Evolutionary conservation across 2,888 invertebrate genomes (phyloP).

Genomic region (Polylopha cassiicola): DNA sequence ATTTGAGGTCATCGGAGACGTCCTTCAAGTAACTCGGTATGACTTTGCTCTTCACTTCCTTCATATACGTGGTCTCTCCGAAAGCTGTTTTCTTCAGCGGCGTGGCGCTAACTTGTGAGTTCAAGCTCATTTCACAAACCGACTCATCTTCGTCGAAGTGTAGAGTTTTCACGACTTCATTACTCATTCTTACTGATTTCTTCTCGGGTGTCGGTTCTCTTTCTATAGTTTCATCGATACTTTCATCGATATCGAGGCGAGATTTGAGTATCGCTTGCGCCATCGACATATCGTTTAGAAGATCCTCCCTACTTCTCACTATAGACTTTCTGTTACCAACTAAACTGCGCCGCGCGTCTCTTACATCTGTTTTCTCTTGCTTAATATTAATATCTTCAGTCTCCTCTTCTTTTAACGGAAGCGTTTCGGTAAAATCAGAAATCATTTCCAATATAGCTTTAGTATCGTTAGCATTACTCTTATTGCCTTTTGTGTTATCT

Average conservation of each 20-base stretch:
- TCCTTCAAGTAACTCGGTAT: conserved; percentile 55
- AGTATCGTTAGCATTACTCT: conserved; percentile 47
- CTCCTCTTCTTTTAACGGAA: conserved; percentile 20
- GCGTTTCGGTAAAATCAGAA: conserved; percentile 47
- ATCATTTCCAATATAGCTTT: conserved; percentile 54
- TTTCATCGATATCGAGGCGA: conserved; percentile 36
- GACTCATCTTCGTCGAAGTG: conserved; percentile 57
- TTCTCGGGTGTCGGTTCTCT: conserved; percentile 4
- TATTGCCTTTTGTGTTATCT: conserved; percentile 22
- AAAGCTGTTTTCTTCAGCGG: conserved; percentile 53
- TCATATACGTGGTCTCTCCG: conserved; percentile 45
- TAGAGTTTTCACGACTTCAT: conserved; percentile 59
- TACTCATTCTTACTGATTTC: conserved; percentile 34
- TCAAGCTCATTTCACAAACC: conserved; percentile 31
- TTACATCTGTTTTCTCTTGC: conserved; percentile 27
- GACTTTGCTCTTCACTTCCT: conserved; percentile 44
- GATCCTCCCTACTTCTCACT: conserved; percentile 47
- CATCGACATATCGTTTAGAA: conserved; percentile 53
- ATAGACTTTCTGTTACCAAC: conserved; percentile 43
- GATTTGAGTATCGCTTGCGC: conserved; percentile 48
- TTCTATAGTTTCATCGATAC: conserved; percentile 25
- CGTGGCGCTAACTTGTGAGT: conserved; percentile 30
- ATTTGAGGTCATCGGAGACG: conserved; percentile 53
- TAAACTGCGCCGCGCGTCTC: conserved; percentile 35
- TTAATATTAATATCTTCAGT: conserved; percentile 26